Evolutionary conservation across 2,797 vertebrate species (phyloP), one percentile per base, ranked within the genome.

Genomic region (Mus caroli): DNA sequence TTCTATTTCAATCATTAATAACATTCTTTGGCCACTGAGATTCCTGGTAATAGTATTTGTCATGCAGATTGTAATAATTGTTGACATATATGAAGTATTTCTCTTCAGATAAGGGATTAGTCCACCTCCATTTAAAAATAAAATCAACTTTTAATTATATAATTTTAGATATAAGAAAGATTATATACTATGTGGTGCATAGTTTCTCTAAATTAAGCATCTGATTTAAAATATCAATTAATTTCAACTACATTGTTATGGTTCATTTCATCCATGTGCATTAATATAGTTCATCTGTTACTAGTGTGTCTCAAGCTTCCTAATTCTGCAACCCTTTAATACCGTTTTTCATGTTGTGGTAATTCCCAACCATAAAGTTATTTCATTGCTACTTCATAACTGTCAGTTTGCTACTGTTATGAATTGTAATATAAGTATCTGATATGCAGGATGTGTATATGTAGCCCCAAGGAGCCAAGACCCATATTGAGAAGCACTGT

Each of bases 1-100:
- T 90, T 93, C 9, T 92, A 69, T 90, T 92, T 85, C 73, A 92
- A 76, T 64, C n/a, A 77, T 37, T 88, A 90, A 88, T 94, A 87
- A 91, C 77, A 58, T 28, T 85, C 15, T 75, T 77, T 77, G 58
- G 7, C 40, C 50, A 43, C 17, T 43, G 28, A 52, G 50, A 24
- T 43, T 58, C 4, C 26, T 52, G 62, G 2, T 64, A 89, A 87
- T 11, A 78, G 24, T 93, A 54, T 87, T 93, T 90, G 64, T 60
- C 37, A 8, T 8, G 11, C 64, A 79, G 50, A 52, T 58, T 43
- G 46, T 87, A 83, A 75, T 89, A 90, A 78, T 31, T 37, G 3
- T 76, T 94, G 43, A 58, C 34, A 76, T 58, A 86, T 87, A 90
- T 69, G 4, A 50, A 91, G n/a, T 73, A 75, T 37, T 46, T 90